A percentile compares a stretch with the other conserved stretches of the same genome.
These are phyloP conservation scores for Probaryconus sp. DNA, from an alignment of 1,140 invertebrate species.

Conservation along the genomic window DNA sequence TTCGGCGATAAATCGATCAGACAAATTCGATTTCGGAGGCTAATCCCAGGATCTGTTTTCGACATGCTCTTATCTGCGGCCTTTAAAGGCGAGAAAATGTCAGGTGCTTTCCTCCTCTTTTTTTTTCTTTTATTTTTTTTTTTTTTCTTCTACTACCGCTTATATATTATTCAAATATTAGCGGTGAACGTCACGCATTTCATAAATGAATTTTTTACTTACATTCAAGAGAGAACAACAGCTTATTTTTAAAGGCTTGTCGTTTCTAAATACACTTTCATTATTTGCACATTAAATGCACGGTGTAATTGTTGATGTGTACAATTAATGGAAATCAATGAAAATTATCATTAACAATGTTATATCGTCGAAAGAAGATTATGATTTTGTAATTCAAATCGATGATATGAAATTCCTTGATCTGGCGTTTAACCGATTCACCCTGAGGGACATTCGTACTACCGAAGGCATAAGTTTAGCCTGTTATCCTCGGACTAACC, in stretches of 20 bases:
- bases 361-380: not conserved
- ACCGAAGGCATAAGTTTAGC: constrained; percentile 39
- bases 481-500: constrained; percentile 50
- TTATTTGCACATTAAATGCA: no score
- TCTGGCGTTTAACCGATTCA: constrained; percentile 11
- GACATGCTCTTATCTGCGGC: constrained; percentile 5
- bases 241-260: no score
- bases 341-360: not conserved
- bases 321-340: not conserved
- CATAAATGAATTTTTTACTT: no score
- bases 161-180: constrained; percentile 17
- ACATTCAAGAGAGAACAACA: no score
- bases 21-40: constrained; percentile 28
- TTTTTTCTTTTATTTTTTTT: not conserved
- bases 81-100: constrained; percentile 22
- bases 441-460: constrained; percentile 25
- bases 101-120: constrained; percentile 5
- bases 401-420: not conserved
- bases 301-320: no score
- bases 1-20: constrained; percentile 25
- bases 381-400: not conserved
- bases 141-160: not conserved
- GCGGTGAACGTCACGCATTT: not conserved
- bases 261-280: no score
- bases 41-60: constrained; percentile 27